A percentile compares a stretch with the other conserved stretches of the same genome.
phyloP scores from a whole-genome alignment of 2,113 vertebrate genomes.

The Herpailurus yagouaroundi region DNA sequence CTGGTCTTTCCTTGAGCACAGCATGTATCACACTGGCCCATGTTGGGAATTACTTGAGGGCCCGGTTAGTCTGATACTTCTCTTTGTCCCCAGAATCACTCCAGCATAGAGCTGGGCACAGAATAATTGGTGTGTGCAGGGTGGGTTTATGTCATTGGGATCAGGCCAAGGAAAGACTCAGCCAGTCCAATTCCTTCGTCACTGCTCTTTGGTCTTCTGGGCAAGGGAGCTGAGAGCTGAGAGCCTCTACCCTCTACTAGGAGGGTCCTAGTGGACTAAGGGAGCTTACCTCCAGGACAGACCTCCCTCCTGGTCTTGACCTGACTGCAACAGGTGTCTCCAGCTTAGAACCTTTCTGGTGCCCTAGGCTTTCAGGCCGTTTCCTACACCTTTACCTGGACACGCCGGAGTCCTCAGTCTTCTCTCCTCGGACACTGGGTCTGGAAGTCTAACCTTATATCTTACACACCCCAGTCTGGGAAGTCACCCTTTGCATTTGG shows the following conservation, averaged over 20 bases:
- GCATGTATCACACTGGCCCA: neutral
- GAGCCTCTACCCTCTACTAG: neutral
- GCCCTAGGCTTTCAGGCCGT: neutral
- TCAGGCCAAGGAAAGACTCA: neutral
- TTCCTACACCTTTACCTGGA: conserved; percentile 52
- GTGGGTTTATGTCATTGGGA: neutral
- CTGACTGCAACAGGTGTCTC: neutral
- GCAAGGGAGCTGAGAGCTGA: neutral
- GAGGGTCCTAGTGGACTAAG: neutral
- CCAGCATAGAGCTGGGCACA: neutral
- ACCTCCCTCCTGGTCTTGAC: neutral
- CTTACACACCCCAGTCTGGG: neutral
- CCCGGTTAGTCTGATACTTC: neutral
- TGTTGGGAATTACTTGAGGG: neutral
- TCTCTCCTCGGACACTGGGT: neutral
- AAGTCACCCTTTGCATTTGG: neutral
- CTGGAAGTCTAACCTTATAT: conserved; percentile 63
- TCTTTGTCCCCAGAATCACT: neutral
- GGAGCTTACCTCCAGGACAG: neutral
- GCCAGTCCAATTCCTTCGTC: neutral
- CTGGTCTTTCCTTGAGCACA: neutral
- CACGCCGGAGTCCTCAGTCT: neutral
- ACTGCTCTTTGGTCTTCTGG: neutral
- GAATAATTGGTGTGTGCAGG: neutral
- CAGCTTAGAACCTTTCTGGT: neutral